Conservation (phyloP, 1,140 invertebrate species). For the Idris sp. region DNA sequence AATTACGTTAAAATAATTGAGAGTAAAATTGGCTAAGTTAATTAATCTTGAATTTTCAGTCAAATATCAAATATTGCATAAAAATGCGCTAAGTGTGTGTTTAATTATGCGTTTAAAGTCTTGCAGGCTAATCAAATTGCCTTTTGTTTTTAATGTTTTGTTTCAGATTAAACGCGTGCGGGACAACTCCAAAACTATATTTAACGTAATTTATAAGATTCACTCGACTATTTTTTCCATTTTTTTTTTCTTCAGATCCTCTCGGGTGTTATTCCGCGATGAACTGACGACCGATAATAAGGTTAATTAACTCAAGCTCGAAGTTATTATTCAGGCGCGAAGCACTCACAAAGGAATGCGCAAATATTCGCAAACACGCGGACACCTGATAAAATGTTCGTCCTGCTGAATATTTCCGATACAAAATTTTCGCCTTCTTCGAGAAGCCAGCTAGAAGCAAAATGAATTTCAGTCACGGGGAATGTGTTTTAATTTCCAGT, state of each 20-base stretch:
- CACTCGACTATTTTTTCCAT: background rate
- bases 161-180: slow-evolving; percentile 2
- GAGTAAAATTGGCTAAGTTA: slow-evolving; percentile 1
- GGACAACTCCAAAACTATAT: slow-evolving; percentile 15
- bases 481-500: no score
- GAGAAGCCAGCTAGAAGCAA: slow-evolving; percentile 21
- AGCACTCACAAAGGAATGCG: slow-evolving; percentile 56
- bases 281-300: slow-evolving; percentile 47
- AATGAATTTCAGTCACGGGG: slow-evolving; percentile 41
- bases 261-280: slow-evolving; percentile 41
- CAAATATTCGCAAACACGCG: slow-evolving; percentile 55
- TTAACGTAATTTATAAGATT: slow-evolving; percentile 38
- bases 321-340: slow-evolving; percentile 54
- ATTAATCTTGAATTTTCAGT: slow-evolving; percentile 5
- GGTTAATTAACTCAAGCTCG: slow-evolving; percentile 57
- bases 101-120: no score
- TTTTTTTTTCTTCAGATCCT: slow-evolving; percentile 8
- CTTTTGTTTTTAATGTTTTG: slow-evolving; percentile 13
- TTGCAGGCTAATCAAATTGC: no score
- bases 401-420: slow-evolving; percentile 56
- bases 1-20: slow-evolving; percentile 30
- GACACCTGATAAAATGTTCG: slow-evolving; percentile 60
- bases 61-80: slow-evolving; percentile 9
- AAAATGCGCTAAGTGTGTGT: slow-evolving; percentile 2
- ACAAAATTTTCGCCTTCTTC: slow-evolving; percentile 48